Evolutionary conservation across 64 coral and sea anemone genomes (phyloP), one percentile per base, ranked within the genome.

Genomic region (Porites australiensis): DNA sequence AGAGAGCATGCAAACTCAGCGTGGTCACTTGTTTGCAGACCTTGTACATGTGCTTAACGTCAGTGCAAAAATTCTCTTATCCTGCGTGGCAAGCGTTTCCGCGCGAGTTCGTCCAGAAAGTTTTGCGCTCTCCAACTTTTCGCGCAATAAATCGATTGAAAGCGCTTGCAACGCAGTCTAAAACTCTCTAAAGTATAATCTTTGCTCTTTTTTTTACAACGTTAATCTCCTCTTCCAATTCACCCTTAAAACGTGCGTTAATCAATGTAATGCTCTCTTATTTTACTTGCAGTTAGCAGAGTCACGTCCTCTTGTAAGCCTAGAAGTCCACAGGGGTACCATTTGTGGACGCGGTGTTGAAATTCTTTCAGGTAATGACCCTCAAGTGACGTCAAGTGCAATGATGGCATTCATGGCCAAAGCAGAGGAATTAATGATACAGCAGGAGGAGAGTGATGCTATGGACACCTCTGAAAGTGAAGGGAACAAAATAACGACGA

Each of bases 321-420:
- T 84, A 45, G 44, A 68, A 51, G 81, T 84, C 5, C 81, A 84
- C 62, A 68, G 44, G 13, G 81, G 81, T 16, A 84, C 81, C 8
- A 84, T 84, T 12, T 84, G 81, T n/a, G 81, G 81, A 13, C 81
- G 81, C 14, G 81, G 81, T 51, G 81, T 84, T 19, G 81, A 84
- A 27, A 50, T 84, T n/a, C 61, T 84, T 18, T 50, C 81, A 13
- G 5, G 47, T 8, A 65, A n/a, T 44, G 62, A 84, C 46, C 81
- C 81, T 11, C 18, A 66, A 18, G 63, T 84, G 5, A 68, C 81
- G 7, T 66, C 64, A 84, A 84, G 81, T 16, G 47, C 62, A 7
- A 68, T 49, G 7, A 13, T 84, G 62, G 69, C 67, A 63, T 68
- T 84, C 4, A 67, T 84, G 3, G 6, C 64, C 5, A 46, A 84